Evolutionary conservation across 2,888 invertebrate genomes (phyloP), one percentile per base, ranked within the genome.

Genomic region (Ceriagrion tenellum): DNA sequence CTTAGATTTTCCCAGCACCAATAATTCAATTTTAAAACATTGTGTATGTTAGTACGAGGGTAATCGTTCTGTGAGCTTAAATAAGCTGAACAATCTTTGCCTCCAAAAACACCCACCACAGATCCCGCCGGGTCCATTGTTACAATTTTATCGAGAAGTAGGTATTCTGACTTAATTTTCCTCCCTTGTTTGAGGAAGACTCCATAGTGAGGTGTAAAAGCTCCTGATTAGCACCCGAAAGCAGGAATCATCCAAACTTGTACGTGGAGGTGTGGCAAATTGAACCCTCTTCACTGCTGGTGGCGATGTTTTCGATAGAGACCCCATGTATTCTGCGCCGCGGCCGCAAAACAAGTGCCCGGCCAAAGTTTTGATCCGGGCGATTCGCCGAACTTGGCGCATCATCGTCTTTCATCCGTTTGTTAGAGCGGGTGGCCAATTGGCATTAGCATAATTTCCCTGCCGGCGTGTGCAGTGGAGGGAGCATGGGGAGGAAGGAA

Each of bases 321-420:
- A 35, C 81, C 81, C n/a, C 26, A 59, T 47, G 47, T 47, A 59
- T 69, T 69, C n/a, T 18, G n/a, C 69, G 69, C 20, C 13, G 81
- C 30, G 81, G 30, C 81, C 30, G 35, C 81, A 30, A 35, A 81
- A 81, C 81, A 81, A 81, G 81, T 81, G 81, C 16, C 81, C 35
- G 13, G 81, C 81, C 30, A 81, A 59, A 81, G 81, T 81, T 81
- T 81, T 81, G 81, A 81, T 35, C 30, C 16, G 81, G 47, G 16
- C 30, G 81, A 35, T 30, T 8, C 30, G 81, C 10, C 35, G 4
- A 81, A 81, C 81, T 81, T 35, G 12, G 81, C 35, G 30, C 81
- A 81, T 81, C 81, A 81, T 81, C 81, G 81, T 81, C 81, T 81
- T 81, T 81, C 81, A 81, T 35, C 81, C 35, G 81, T 81, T 81